Conservation (phyloP, 2,797 vertebrate genomes). For the Oreonectes daqikongensis region DNA sequence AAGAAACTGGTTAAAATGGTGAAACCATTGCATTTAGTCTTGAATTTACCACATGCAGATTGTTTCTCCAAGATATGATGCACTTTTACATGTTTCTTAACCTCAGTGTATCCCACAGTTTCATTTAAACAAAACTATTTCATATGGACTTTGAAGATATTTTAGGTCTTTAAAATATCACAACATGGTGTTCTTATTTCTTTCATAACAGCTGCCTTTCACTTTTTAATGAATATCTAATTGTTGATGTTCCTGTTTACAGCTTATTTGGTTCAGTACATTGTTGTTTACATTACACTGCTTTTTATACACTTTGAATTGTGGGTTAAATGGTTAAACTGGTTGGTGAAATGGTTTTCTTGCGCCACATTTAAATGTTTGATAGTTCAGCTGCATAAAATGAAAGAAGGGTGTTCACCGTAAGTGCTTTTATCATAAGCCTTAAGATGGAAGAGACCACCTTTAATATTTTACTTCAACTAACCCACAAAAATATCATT, state of each 20-base stretch:
- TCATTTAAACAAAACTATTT: not conserved
- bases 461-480: conserved; percentile 15
- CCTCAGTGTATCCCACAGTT: conserved; percentile 4
- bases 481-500: conserved; percentile 3
- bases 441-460: not conserved
- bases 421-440: conserved; percentile 26
- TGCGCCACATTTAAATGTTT: conserved; percentile 7
- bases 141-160: conserved; percentile 5
- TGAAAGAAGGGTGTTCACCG: conserved; percentile 22
- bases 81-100: conserved; percentile 49
- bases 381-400: not conserved
- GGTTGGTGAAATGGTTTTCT: conserved; percentile 1
- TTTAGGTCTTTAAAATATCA: conserved; percentile 6
- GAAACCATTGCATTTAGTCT: conserved; percentile 62
- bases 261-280: conserved; percentile 23
- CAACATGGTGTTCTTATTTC: not conserved
- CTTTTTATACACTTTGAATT: conserved; percentile 18
- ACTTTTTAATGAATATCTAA: not conserved
- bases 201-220: not conserved
- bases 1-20: conserved; percentile 67
- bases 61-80: conserved; percentile 54
- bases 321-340: conserved; percentile 27
- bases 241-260: not conserved
- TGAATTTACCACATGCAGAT: conserved; percentile 50
- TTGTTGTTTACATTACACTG: conserved; percentile 39